Conservation (phyloP, 2,797 vertebrate genomes). For the Taenioides sp. region DNA sequence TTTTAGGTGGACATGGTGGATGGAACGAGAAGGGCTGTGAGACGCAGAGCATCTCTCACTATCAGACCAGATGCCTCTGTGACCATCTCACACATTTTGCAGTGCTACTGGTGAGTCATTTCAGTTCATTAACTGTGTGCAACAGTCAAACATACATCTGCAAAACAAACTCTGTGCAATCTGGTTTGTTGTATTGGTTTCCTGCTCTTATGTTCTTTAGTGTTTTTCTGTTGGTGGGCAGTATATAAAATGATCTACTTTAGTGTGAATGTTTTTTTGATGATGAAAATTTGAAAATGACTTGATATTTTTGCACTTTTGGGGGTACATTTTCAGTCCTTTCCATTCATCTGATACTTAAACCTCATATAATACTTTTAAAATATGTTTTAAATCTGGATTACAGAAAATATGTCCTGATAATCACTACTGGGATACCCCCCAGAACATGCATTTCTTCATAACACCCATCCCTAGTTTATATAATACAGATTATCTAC, state of each 20-base stretch:
- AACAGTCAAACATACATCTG: slow-evolving; percentile 1
- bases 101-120: slow-evolving; percentile 85
- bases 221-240: background rate
- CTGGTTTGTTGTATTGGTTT: background rate
- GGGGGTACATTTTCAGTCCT: background rate
- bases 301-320: too few relatives aligned
- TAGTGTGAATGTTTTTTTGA: too few relatives aligned
- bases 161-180: background rate
- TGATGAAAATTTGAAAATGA: background rate
- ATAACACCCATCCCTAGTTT: background rate
- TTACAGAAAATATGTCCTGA: too few relatives aligned
- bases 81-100: slow-evolving; percentile 94
- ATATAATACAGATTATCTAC: background rate
- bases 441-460: too few relatives aligned
- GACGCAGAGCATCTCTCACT: slow-evolving; percentile 63
- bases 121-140: slow-evolving; percentile 12
- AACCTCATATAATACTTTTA: background rate
- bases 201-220: slow-evolving; percentile 4
- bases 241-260: background rate
- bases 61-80: slow-evolving; percentile 87
- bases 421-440: too few relatives aligned
- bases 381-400: too few relatives aligned
- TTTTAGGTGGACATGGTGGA: slow-evolving; percentile 83
- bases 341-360: background rate
- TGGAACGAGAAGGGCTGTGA: slow-evolving; percentile 85